Base-by-base conservation (phyloP, 2,888 invertebrate species). In the Limenitis camilla region DNA sequence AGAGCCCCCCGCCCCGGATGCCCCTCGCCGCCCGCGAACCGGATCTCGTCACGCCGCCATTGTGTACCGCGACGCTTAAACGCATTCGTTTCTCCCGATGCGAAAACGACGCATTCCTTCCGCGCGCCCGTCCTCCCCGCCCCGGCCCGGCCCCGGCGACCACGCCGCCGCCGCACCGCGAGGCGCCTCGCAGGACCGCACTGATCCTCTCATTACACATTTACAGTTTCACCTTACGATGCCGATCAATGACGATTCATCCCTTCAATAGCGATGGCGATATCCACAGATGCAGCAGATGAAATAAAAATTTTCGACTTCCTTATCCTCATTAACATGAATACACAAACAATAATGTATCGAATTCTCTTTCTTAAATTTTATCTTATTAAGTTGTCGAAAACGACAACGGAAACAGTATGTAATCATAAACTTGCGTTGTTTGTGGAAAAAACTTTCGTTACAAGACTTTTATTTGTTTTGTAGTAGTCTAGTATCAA, bases 31-130 rank as follows among this genome's bases (percentile, higher is more conserved):
- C 76, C 83, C 83, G 84, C 84, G 86, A 85, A 85, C 86, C 86
- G 86, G 86, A 85, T 87, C 85, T 86, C 86, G 86, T 87, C 86
- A 85, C 86, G 85, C 85, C 85, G 86, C 86, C 85, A 85, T 86
- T 86, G 86, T 86, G 81, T 86, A 85, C 84, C 85, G 85, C 86
- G 86, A 85, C 83, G 85, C 86, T 86, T 86, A 85, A 85, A 85
- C 86, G 86, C 86, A 87, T 87, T 87, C 86, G 86, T 86, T 87
- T 87, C 86, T 87, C 86, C 86, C 85, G 85, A 86, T 87, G 86
- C 86, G 86, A 87, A 86, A 86, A 86, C 86, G 86, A 86, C 86
- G 86, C 86, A 86, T 86, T 86, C 86, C 86, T 86, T 86, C 86
- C 86, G 82, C 82, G 79, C 84, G 78, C 77, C 78, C 78, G 72